Conservation (phyloP, 2,113 vertebrate species). For the Nothobranchius kuhntae region DNA sequence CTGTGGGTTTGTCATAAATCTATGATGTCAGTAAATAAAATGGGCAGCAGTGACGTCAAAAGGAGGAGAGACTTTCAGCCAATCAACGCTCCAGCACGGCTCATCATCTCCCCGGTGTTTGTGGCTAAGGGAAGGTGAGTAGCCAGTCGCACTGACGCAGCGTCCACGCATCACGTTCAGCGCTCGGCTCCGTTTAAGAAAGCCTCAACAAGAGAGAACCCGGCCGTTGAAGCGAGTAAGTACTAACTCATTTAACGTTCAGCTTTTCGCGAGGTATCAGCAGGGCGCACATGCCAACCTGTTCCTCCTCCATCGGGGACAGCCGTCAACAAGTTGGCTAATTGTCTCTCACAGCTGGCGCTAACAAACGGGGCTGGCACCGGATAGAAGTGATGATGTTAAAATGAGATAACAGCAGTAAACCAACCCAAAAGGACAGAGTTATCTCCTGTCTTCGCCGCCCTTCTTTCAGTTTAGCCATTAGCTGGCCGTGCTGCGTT, state of each 20-base stretch:
- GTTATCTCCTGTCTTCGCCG: neutral
- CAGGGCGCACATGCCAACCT: neutral
- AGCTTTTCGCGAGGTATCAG: neutral
- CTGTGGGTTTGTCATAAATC: neutral
- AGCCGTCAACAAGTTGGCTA: constrained; percentile 45
- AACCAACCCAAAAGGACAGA: neutral
- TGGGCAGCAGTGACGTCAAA: constrained; percentile 49
- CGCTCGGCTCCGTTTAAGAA: neutral
- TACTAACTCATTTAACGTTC: neutral
- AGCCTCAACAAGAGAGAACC: neutral
- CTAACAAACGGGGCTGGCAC: neutral
- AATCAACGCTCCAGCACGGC: constrained; percentile 46
- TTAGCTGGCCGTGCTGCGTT: constrained; percentile 22
- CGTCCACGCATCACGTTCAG: neutral
- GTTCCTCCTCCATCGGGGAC: constrained; percentile 9
- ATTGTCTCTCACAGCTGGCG: neutral
- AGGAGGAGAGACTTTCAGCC: constrained; percentile 64
- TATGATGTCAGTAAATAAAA: neutral
- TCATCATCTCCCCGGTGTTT: constrained; percentile 34
- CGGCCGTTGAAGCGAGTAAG: neutral
- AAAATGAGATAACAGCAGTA: too few relatives aligned
- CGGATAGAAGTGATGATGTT: neutral
- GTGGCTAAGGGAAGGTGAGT: constrained; percentile 43
- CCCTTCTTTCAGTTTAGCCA: neutral
- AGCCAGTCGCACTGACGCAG: neutral